These are phyloP conservation scores for Limenitis arthemis DNA, from an alignment of 2,888 invertebrate species.

Conservation along the genomic window DNA sequence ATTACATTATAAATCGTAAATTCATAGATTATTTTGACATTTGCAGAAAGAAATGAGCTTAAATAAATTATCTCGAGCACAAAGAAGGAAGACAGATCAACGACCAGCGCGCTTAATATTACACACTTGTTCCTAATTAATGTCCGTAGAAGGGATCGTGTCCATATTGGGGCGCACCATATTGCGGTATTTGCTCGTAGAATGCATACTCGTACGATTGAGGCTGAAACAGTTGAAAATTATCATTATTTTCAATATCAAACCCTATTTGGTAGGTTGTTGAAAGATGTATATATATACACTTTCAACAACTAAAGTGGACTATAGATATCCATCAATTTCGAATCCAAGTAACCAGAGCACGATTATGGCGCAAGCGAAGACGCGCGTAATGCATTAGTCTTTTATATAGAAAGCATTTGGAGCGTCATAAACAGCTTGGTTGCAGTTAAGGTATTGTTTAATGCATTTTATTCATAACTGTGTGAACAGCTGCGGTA, in stretches of 20 bases:
- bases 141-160: slow-evolving; percentile 59
- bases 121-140: slow-evolving; percentile 25
- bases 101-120: slow-evolving; percentile 24
- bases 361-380: too few species aligned
- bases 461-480: slow-evolving; percentile 17
- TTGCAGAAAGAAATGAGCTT: too few species aligned
- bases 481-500: slow-evolving; percentile 1
- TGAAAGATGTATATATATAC: too few species aligned
- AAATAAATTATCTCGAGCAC: slow-evolving; percentile 19
- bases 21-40: neutral
- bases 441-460: slow-evolving; percentile 13
- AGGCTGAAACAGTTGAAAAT: slow-evolving; percentile 25
- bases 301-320: too few species aligned
- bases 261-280: slow-evolving; percentile 18
- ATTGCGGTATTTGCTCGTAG: slow-evolving; percentile 27
- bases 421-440: slow-evolving; percentile 5
- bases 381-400: neutral
- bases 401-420: slow-evolving; percentile 13
- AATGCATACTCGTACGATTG: slow-evolving; percentile 29
- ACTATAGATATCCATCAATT: too few species aligned
- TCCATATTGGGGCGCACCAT: slow-evolving; percentile 30
- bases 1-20: neutral
- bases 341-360: too few species aligned
- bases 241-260: slow-evolving; percentile 18
- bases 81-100: slow-evolving; percentile 25